Base-by-base conservation (phyloP, 2,888 invertebrate genomes). In the Cyclophora albipunctata region DNA sequence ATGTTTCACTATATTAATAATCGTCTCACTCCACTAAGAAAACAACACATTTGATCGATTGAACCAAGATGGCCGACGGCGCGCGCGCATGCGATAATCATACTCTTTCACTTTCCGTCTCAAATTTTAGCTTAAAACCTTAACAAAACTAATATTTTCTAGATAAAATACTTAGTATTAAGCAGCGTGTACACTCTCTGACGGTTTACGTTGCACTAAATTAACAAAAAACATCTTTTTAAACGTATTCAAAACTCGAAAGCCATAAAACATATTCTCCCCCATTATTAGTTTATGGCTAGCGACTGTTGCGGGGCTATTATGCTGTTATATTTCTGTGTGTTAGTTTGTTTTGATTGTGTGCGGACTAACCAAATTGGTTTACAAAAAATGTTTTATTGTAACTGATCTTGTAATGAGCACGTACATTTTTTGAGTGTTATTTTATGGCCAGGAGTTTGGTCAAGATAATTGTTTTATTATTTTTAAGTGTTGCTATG, bases 241-340 rank as follows among this genome's bases (percentile, higher is more conserved):
- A 6, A 75, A 69, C 77, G 79, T 81, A 86, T 87, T 85, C 84
- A 85, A 81, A 87, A 83, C 81, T 81, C 72, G 80, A 78, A 80
- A 76, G 70, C 76, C 85, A 87, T 87, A 87, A 89, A 88, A 84
- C 83, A 87, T 84, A 81, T 75, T 69, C 84, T 88, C 87, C 87
- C 88, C 87, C 83, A 86, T 87, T 88, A 89, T 89, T 88, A 86
- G 86, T 87, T 85, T 86, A 86, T 84, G 79, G 80, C 67, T 75
- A 78, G 81, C 78, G 82, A 84, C 83, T 84, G 82, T 84, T 82
- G 74, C 74, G 66, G 73, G 72, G 77, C 85, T 81, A 85, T 88
- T 87, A 86, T 87, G 74, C 71, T 73, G 77, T 75, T 79, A 78
- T 80, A 82, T 81, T 81, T 84, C 78, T 81, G 75, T 84, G 83